Base-by-base conservation (phyloP, 2,797 vertebrate genomes). In the Somateria mollissima region DNA sequence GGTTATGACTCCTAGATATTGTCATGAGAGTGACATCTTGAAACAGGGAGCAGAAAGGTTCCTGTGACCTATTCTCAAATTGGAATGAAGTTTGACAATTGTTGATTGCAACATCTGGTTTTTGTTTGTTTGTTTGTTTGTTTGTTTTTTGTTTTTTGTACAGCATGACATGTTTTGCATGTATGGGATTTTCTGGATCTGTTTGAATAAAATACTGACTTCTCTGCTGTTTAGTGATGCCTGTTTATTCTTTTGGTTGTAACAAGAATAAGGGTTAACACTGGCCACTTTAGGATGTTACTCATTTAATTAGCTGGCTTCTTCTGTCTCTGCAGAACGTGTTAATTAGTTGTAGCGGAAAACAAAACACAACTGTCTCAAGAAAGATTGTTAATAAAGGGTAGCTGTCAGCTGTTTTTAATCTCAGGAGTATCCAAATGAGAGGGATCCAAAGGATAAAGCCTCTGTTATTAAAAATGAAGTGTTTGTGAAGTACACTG, bases 131-230 rank as follows among this genome's bases (percentile, higher is more conserved):
- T 51, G 13, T 51, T 51, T 45, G 18, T 45, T 51, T 49, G 19
- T 25, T 51, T 13, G 25, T 51, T 45, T 18, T 45, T 51, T 49
- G 19, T 20, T 14, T 49, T 92, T 94, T 80, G 27, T 94, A 58
- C 36, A 36, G 89, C 93, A 73, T 86, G 92, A 83, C 41, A 20
- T 84, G 69, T 92, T 91, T 73, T 79, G 75, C 85, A 73, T 94
- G n/a, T 89, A 61, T 84, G 53, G 43, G 45, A 43, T 82, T 89
- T 97, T 84, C 53, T 84, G 14, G 15, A 54, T 85, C 22, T 37
- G 22, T 89, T 92, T 84, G 80, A 95, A 97, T 97, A 94, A 97
- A 97, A 80, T 77, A 57, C 6, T 77, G 77, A 13, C 51, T 94
- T 91, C 57, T 81, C 5, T 93, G 36, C 54, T 73, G 56, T 84